phyloP scores from a whole-genome alignment of 2,888 invertebrate species.

The Buathra laborator region DNA sequence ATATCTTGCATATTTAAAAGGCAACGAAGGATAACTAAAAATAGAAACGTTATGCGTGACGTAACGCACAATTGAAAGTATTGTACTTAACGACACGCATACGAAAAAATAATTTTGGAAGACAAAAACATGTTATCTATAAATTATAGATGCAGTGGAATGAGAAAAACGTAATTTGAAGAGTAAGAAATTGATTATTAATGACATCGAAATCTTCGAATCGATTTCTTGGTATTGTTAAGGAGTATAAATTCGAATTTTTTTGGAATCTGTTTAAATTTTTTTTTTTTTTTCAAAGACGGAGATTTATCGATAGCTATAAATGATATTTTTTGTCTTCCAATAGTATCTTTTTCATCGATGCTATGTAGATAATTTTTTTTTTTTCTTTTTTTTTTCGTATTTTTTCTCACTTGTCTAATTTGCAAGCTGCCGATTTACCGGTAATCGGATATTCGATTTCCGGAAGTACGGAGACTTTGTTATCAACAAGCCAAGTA shows the following conservation, averaged over 20 bases:
- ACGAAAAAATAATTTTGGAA: neutral
- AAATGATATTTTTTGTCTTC: neutral
- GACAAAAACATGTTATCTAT: neutral
- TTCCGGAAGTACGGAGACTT: constrained; percentile 87
- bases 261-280: neutral
- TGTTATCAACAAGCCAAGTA: constrained; percentile 89
- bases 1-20: neutral
- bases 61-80: too few relatives aligned
- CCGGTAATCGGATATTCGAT: constrained; percentile 88
- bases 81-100: neutral
- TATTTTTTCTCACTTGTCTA: constrained; percentile 82
- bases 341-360: neutral
- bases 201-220: neutral
- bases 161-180: neutral
- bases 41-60: neutral
- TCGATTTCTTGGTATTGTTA: neutral
- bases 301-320: neutral
- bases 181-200: neutral
- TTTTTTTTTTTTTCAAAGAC: neutral
- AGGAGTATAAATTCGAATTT: neutral
- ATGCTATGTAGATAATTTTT: neutral
- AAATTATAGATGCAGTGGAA: neutral
- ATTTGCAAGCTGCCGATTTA: constrained; percentile 85
- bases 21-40: neutral
- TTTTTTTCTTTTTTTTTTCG: constrained; percentile 15